These are phyloP conservation scores for Acanthosepion pharaonis DNA, from an alignment of 2,888 invertebrate genomes.

Conservation along the genomic window DNA sequence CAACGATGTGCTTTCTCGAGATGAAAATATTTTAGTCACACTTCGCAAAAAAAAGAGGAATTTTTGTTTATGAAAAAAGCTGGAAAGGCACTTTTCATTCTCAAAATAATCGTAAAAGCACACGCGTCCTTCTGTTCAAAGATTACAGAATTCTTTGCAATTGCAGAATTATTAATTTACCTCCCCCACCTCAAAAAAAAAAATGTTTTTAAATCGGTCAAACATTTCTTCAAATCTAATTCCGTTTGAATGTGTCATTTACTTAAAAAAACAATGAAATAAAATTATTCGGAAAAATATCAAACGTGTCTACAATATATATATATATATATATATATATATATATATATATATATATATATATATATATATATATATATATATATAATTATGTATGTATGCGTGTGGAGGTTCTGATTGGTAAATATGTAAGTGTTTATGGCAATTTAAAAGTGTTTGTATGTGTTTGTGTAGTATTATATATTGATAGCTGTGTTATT, in stretches of 20 bases:
- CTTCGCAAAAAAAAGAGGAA: background rate
- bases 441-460: too few species aligned
- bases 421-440: too few species aligned
- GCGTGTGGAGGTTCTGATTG: too few species aligned
- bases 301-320: background rate
- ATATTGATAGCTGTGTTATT: too few species aligned
- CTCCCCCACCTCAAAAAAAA: background rate
- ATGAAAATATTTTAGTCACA: background rate
- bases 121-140: background rate
- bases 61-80: background rate
- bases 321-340: background rate
- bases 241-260: background rate
- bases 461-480: too few species aligned
- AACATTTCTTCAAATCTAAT: background rate
- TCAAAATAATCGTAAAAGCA: background rate
- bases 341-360: too few species aligned
- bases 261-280: background rate
- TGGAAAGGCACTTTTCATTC: background rate
- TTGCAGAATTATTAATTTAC: background rate
- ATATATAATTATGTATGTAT: too few species aligned
- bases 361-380: too few species aligned
- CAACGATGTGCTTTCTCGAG: background rate
- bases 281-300: background rate
- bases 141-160: background rate
- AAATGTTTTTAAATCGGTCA: background rate